Evolutionary conservation across 2,113 vertebrate species (phyloP), one percentile per base, ranked within the genome.

Genomic region (Calypte anna): DNA sequence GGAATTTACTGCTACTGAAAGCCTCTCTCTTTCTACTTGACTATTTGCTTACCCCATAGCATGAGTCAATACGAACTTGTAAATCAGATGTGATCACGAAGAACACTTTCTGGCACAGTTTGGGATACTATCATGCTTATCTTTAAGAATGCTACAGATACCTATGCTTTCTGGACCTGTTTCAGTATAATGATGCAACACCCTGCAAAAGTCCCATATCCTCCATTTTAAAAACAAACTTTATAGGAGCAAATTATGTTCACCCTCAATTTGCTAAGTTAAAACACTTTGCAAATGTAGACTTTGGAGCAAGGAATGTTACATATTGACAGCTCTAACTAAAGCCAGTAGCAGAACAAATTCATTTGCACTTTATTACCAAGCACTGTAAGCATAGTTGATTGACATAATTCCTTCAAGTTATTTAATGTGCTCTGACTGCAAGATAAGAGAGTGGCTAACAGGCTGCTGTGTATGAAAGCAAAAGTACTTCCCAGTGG

Each of bases 381-480:
- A 63, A 75, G 53, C 28, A 75, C 14, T 53, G 27, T 17, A 86
- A 78, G 12, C 16, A 53, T 1, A 83, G 68, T 20, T 80, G 82
- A 55, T 20, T 77, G 82, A 55, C 83, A 91, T 64, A 86, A 91
- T 70, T 95, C 82, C 11, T 87, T 76, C 78, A 91, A 43, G 59
- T 14, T 81, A 70, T 88, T 91, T 95, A 79, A 88, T 90, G 78
- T 44, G 44, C 25, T 90, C 63, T 1, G 7, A 81, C 48, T 38
- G 30, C 91, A 74, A 94, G 80, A 93, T 90, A 95, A 93, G 58
- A 76, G 12, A 66, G 21, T 38, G 25, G 14, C 77, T 91, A 80
- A 27, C n/a, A 83, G 11, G 14, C 24, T 78, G 54, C 48, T 22
- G 14, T 5, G 38, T 54, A 81, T 20, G 46, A 86, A 66, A 75